A percentile compares a stretch with the other conserved stretches of the same genome.
Evolutionary conservation across 2,888 invertebrate species (phyloP).

Genomic region (Heptascelio sp.): DNA sequence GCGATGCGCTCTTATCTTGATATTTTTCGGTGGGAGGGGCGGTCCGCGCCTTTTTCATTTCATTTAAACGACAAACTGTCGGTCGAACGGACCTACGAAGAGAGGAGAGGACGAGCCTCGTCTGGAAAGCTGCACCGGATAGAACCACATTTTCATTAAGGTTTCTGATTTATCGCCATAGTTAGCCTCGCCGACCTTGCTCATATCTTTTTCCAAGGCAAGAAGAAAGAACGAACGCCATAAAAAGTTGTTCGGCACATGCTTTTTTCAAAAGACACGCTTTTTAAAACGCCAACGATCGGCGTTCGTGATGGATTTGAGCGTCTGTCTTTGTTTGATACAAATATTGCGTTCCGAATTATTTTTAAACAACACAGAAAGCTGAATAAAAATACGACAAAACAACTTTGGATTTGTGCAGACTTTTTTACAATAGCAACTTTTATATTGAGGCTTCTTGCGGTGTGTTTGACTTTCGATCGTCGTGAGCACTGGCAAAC

Average conservation of each 20-base stretch:
- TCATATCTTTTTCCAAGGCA: conserved; percentile 70
- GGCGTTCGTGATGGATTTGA: conserved; percentile 3
- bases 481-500: background rate
- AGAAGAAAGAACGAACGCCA: conserved; percentile 39
- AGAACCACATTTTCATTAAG: conserved; percentile 81
- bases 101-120: too few relatives aligned
- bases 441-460: background rate
- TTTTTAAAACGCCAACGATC: conserved; percentile 26
- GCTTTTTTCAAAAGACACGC: conserved; percentile 28
- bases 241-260: conserved; percentile 69
- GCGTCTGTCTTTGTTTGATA: too few relatives aligned
- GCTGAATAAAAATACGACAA: too few relatives aligned
- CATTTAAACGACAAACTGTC: too few relatives aligned
- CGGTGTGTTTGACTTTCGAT: background rate
- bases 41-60: too few relatives aligned
- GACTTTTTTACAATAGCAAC: background rate
- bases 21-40: too few relatives aligned
- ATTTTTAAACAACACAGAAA: background rate
- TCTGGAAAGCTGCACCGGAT: too few relatives aligned
- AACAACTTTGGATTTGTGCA: background rate
- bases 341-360: too few relatives aligned
- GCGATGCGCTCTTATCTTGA: too few relatives aligned
- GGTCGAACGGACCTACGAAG: too few relatives aligned
- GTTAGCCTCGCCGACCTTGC: conserved; percentile 78
- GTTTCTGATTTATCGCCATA: conserved; percentile 79